These are phyloP conservation scores for Rugalucina vietnamica DNA, from an alignment of 2,888 invertebrate genomes.

Conservation along the genomic window DNA sequence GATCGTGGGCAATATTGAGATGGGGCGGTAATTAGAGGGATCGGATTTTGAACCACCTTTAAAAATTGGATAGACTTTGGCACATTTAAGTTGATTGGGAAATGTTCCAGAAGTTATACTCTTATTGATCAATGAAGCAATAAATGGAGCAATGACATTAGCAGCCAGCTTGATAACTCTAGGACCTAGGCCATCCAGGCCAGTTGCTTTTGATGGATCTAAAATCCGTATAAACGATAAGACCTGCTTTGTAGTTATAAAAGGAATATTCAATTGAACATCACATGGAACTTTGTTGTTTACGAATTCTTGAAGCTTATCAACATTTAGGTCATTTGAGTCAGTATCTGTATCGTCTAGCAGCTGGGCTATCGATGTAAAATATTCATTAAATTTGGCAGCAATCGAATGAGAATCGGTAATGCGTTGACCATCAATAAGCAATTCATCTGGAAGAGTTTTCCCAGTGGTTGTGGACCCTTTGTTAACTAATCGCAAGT, in stretches of 20 bases:
- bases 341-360: neutral
- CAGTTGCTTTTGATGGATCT: neutral
- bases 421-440: neutral
- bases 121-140: neutral
- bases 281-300: neutral
- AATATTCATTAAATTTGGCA: neutral
- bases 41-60: neutral
- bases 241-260: neutral
- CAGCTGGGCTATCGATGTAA: neutral
- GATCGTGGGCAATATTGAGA: neutral
- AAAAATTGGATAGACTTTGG: constrained; percentile 8
- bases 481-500: neutral
- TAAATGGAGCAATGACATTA: neutral
- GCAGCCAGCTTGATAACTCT: neutral
- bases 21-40: constrained; percentile 2
- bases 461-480: neutral
- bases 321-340: neutral
- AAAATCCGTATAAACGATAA: neutral
- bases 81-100: neutral
- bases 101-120: neutral
- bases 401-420: neutral
- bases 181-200: neutral
- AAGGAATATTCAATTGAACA: neutral
- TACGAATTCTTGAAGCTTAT: neutral
- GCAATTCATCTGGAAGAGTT: neutral